Conservation (phyloP, 2,888 invertebrate species). For the Cordilura impudica region DNA sequence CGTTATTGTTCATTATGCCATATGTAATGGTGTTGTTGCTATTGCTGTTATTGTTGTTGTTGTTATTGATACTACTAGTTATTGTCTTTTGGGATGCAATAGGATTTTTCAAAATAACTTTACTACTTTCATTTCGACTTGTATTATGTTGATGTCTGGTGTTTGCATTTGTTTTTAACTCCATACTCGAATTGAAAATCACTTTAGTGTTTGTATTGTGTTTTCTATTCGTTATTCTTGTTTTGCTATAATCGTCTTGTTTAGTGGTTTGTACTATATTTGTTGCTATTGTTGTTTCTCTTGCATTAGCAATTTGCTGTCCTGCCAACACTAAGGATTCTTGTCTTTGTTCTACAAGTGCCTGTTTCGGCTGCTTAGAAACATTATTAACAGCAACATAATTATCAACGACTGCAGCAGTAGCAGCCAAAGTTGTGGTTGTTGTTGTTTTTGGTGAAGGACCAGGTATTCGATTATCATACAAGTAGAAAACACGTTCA, state of each 20-base stretch:
- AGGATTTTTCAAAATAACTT: not conserved
- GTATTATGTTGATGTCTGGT: conserved; percentile 24
- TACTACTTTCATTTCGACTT: conserved; percentile 24
- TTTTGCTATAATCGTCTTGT: conserved; percentile 6
- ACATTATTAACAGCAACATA: conserved; percentile 46
- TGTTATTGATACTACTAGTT: no score
- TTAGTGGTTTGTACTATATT: not conserved
- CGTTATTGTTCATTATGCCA: conserved; percentile 37
- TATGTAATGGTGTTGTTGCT: conserved; percentile 7
- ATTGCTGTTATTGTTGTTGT: not conserved
- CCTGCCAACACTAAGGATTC: conserved; percentile 14
- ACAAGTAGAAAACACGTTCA: conserved; percentile 6
- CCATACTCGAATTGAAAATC: conserved; percentile 14
- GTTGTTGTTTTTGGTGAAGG: not conserved
- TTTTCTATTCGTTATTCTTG: not conserved
- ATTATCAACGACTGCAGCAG: conserved; percentile 19
- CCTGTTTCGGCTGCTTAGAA: conserved; percentile 20
- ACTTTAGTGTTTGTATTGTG: not conserved
- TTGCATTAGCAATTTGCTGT: not conserved
- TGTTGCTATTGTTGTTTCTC: conserved; percentile 1
- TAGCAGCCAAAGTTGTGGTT: not conserved
- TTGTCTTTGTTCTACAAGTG: conserved; percentile 10
- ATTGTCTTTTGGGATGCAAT: no score
- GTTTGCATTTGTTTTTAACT: conserved; percentile 11
- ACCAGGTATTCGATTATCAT: conserved; percentile 1